Base-by-base conservation (phyloP, 2,888 invertebrate genomes). In the Pristionchus japonicus region DNA sequence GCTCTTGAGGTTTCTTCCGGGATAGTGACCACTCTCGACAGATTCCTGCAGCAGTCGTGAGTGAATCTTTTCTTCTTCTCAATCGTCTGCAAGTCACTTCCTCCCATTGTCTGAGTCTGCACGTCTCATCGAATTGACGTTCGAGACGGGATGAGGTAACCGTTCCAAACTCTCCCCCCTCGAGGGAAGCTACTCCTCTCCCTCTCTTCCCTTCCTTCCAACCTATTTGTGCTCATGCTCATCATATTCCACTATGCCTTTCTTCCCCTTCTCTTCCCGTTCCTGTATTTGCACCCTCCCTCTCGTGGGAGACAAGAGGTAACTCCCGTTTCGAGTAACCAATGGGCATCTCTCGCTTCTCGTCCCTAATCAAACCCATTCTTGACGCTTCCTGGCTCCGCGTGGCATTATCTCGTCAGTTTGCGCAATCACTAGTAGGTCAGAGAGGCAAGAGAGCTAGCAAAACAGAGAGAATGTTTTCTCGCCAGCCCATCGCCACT, bases 171-270 rank as follows among this genome's bases (percentile, higher is more conserved):
- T 64, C 31, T n/a, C n/a, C n/a, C 70, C 37, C 37, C 70, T 70
- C 37, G 70, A 70, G 70, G 37, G 23, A 37, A 37, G 17, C 9
- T 31, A 11, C 31, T 17, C 37, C 40, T 74, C 40, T 20, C 70
- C 20, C 70, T 17, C 17, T 23, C 74, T 40, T 40, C 20, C 40
- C 40, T 40, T 74, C 37, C 43, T 43, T 77, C 43, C 43, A n/a
- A 77, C 47, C 77, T 77, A 77, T 77, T 77, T 77, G 77, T 77
- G 77, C 47, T 77, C 77, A 77, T 77, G 77, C 77, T 77, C 77
- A 77, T 77, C 77, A 77, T 77, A 77, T 77, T 77, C 77, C 77
- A 77, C 77, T 77, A 77, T 77, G 77, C 77, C 77, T 77, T 77
- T 77, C 77, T 77, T 77, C 77, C 20, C 43, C n/a, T n/a, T 77